phyloP scores from a whole-genome alignment of 2,113 vertebrate genomes.

The Oncorhynchus mykiss region DNA sequence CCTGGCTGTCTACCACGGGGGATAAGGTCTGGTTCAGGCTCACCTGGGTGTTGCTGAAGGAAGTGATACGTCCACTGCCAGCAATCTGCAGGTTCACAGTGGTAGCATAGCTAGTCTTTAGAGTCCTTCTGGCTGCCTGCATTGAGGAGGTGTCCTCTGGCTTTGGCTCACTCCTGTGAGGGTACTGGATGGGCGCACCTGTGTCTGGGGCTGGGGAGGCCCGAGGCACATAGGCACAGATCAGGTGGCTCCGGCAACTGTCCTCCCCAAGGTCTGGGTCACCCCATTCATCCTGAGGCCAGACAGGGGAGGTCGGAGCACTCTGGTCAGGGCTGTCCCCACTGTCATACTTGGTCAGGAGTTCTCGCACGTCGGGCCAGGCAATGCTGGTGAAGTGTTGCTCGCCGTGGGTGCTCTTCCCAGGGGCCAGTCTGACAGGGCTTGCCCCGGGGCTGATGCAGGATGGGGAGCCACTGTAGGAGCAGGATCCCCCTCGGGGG shows the following conservation, averaged over 20 bases:
- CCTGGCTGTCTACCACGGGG: slow-evolving; percentile 55
- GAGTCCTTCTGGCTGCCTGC: slow-evolving; percentile 29
- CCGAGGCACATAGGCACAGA: slow-evolving; percentile 66
- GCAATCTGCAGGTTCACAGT: slow-evolving; percentile 88
- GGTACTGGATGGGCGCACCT: slow-evolving; percentile 20
- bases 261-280: slow-evolving; percentile 47
- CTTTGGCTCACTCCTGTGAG: neutral
- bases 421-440: slow-evolving; percentile 31
- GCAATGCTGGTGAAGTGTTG: slow-evolving; percentile 67
- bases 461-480: slow-evolving; percentile 44
- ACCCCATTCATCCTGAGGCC: slow-evolving; percentile 28
- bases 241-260: slow-evolving; percentile 63
- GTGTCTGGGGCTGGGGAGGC: slow-evolving; percentile 20
- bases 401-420: slow-evolving; percentile 30
- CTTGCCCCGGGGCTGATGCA: slow-evolving; percentile 51
- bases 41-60: slow-evolving; percentile 85
- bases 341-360: slow-evolving; percentile 60
- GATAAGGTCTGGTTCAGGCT: slow-evolving; percentile 82
- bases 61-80: slow-evolving; percentile 80
- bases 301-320: neutral
- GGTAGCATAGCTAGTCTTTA: slow-evolving; percentile 84
- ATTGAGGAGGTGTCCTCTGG: neutral
- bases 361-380: slow-evolving; percentile 69
- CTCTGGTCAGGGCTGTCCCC: slow-evolving; percentile 26
- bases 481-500: slow-evolving; percentile 46